Percentiles rank a stretch among this genome's conserved stretches.
Conservation (phyloP, 1,140 invertebrate species). For the Rhizoglyphus robini region DNA sequence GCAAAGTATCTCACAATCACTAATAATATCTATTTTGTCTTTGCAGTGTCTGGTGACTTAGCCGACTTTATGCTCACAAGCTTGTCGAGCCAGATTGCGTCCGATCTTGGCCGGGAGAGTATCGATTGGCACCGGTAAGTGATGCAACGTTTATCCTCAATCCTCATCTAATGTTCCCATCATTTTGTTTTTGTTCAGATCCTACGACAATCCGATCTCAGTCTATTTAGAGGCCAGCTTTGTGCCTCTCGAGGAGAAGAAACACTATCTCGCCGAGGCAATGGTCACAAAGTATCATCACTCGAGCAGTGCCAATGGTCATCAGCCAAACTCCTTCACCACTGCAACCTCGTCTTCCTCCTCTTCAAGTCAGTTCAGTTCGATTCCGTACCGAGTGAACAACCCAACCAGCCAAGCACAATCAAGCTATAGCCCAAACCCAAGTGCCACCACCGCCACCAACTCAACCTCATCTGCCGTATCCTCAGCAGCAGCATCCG, state of each 20-base stretch:
- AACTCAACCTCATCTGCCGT: too few species aligned
- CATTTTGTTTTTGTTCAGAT: too few species aligned
- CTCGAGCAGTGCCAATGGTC: neutral
- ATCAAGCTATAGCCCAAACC: too few species aligned
- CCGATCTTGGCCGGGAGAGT: conserved; percentile 18
- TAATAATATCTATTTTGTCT: neutral
- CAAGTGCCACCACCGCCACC: too few species aligned
- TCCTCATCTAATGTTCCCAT: too few species aligned
- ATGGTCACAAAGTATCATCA: neutral
- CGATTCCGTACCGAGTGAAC: neutral
- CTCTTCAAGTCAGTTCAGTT: too few species aligned
- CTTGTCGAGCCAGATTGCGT: conserved; percentile 1
- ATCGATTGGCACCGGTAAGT: conserved; percentile 39
- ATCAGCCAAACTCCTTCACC: neutral
- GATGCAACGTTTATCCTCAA: too few species aligned
- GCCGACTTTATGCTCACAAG: neutral
- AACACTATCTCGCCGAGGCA: too few species aligned
- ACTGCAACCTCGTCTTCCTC: neutral
- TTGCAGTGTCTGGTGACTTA: neutral
- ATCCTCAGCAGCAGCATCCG: neutral
- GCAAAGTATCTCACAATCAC: neutral
- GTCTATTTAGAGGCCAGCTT: conserved; percentile 68
- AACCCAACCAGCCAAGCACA: too few species aligned
- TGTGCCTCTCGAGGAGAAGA: conserved; percentile 51
- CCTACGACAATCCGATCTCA: conserved; percentile 32